phyloP scores from a whole-genome alignment of 2,888 invertebrate species.

The Serrognathus titanus region DNA sequence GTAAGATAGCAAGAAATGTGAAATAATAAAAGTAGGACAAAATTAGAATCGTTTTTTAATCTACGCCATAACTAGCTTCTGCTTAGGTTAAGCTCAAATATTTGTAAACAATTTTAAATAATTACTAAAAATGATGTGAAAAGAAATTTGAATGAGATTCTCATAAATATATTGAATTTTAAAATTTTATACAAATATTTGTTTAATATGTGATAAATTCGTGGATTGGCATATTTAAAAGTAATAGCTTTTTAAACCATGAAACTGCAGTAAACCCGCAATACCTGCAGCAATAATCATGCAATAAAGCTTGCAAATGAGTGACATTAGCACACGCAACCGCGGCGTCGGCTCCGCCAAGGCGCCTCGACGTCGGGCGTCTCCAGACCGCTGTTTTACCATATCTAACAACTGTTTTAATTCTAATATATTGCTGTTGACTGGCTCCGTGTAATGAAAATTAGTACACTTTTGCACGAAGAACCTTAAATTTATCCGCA shows the following conservation, averaged over 20 bases:
- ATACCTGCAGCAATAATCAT: slow-evolving; percentile 32
- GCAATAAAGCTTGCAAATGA: slow-evolving; percentile 32
- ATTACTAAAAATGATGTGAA: too few species aligned
- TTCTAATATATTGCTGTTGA: slow-evolving; percentile 6
- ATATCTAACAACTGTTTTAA: slow-evolving; percentile 13
- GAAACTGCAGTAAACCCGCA: slow-evolving; percentile 29
- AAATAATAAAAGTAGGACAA: too few species aligned
- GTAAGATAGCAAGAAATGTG: too few species aligned
- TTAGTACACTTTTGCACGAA: slow-evolving; percentile 2
- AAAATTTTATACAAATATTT: too few species aligned
- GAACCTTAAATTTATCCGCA: not conserved
- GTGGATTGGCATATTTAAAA: not conserved
- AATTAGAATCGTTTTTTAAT: too few species aligned
- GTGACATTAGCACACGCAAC: slow-evolving; percentile 32
- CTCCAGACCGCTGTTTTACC: slow-evolving; percentile 20
- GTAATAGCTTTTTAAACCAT: not conserved
- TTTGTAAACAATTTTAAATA: too few species aligned
- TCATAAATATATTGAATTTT: too few species aligned
- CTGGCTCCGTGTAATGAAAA: slow-evolving; percentile 7
- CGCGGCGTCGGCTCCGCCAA: slow-evolving; percentile 23
- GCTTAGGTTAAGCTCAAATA: too few species aligned
- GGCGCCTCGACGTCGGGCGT: slow-evolving; percentile 34
- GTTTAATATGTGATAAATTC: not conserved
- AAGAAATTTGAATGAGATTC: too few species aligned
- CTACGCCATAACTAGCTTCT: too few species aligned